Base-by-base conservation (phyloP, 1,140 invertebrate species). In the Colletes gigas region DNA sequence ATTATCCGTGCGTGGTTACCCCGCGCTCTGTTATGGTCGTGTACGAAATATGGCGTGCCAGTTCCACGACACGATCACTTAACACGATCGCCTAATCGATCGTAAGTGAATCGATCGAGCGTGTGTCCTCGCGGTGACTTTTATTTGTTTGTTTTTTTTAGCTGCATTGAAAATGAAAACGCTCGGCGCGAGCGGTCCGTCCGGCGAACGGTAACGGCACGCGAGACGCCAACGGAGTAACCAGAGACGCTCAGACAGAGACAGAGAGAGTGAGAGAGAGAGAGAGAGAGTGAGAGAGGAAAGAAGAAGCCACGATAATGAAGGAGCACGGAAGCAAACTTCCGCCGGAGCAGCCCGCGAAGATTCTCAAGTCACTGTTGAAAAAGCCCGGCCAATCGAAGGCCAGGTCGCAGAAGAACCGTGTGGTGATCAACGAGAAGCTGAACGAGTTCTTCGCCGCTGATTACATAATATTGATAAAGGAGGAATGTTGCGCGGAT, bases 371-470 rank as follows among this genome's bases (percentile, higher is more conserved):
- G 87, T 95, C 95, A 7, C 89, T 95, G 75, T 89, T 95, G 60
- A 95, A 95, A 89, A 94, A 94, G 83, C 93, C 94, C 19, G 93
- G 93, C n/a, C 91, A 93, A 79, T 88, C 92, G 60, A 91, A 92
- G 72, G 70, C 83, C 0, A 90, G 90, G 60, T 89, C 88, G 47
- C 93, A 93, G 71, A 96, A 97, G 89, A 95, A 96, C 90, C 95
- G 97, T n/a, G 97, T 98, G 0, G 95, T 97, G 14, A 97, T 98
- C 85, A 96, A 97, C 90, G 97, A 98, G 92, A 96, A 96, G 81
- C 94, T 96, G 30, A 98, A 98, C 92, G 96, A 97, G 91, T 97
- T 97, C 92, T 97, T 97, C 90, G 97, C 97, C 75, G 97, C 97
- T 3, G 97, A 98, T 92, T 98, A 98, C 88, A 97, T 98, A 82